Conservation (phyloP, 2,797 vertebrate genomes). For the Paramormyrops hopkinsi region DNA sequence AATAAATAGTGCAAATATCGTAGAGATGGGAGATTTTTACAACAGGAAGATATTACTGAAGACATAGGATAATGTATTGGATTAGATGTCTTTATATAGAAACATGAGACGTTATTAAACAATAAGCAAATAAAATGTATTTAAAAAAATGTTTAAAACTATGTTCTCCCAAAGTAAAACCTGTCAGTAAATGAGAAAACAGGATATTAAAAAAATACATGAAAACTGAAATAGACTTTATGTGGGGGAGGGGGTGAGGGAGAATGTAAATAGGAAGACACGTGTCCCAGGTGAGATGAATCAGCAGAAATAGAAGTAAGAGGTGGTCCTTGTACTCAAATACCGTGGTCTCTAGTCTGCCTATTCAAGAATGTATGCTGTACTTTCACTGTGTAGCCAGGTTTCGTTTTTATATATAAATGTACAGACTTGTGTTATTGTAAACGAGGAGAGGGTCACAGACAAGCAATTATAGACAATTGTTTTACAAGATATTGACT, state of each 20-base stretch:
- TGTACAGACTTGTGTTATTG: not conserved
- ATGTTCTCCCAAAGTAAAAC: not conserved
- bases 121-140: not conserved
- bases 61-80: not conserved
- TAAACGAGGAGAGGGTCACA: not conserved
- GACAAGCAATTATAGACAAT: not conserved
- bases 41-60: not conserved
- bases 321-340: not conserved
- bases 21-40: not conserved
- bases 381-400: not conserved
- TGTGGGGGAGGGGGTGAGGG: not conserved
- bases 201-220: not conserved
- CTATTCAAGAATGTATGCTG: not conserved
- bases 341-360: no score
- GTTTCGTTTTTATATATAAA: not conserved
- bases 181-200: not conserved
- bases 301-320: not conserved
- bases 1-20: not conserved
- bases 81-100: not conserved
- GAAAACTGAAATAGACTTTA: not conserved
- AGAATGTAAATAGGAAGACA: conserved; percentile 10
- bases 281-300: conserved; percentile 1
- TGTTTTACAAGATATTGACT: conserved; percentile 5
- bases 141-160: not conserved
- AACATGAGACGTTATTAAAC: not conserved